Conservation (phyloP, 2,113 vertebrate genomes). For the Raja brachyura region DNA sequence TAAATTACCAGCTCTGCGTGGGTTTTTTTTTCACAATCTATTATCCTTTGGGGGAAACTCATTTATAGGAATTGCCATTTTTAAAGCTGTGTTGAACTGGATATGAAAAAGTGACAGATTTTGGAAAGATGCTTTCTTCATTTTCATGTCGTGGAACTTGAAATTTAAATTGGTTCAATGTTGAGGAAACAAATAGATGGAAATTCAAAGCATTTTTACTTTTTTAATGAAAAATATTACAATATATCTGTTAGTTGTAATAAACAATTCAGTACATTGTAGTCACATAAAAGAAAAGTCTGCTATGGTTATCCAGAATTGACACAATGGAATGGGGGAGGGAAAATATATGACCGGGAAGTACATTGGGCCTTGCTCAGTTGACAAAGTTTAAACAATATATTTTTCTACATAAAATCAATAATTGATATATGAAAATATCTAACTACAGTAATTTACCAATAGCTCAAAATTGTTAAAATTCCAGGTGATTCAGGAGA, state of each 20-base stretch:
- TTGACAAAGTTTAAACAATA: not conserved
- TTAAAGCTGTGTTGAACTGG: not conserved
- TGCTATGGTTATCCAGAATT: not conserved
- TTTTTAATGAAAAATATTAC: not conserved
- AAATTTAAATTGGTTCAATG: not conserved
- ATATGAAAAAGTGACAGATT: not conserved
- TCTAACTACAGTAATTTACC: constrained; percentile 13
- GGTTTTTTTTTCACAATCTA: not conserved
- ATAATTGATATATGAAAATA: not conserved
- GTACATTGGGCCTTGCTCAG: not conserved
- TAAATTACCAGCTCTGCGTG: not conserved
- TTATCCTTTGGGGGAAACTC: not conserved
- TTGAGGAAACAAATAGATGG: not conserved
- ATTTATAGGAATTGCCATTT: not conserved
- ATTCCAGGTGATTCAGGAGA: constrained; percentile 33
- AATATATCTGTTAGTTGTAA: not conserved
- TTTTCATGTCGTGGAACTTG: not conserved
- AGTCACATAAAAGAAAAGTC: not conserved
- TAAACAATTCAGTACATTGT: not conserved
- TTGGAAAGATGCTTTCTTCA: too few species aligned
- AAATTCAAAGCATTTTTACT: not conserved
- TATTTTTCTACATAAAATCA: not conserved
- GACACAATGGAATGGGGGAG: not conserved
- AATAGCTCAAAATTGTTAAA: constrained; percentile 37
- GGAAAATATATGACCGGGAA: not conserved